Evolutionary conservation across 2,888 invertebrate species (phyloP).

Genomic region (Mesoligia furuncula): DNA sequence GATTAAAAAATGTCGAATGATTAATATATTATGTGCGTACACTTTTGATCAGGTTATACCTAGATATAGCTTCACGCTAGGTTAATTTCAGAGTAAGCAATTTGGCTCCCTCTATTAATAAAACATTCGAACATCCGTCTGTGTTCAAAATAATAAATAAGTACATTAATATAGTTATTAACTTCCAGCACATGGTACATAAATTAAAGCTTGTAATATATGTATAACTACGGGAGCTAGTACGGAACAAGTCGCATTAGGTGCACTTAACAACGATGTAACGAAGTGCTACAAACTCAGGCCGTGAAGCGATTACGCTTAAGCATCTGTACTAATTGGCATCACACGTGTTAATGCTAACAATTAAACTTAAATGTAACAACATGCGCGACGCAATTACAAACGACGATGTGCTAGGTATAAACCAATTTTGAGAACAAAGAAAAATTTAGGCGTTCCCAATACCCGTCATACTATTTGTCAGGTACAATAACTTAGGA

Average conservation of each 20-base stretch:
- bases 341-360: conserved; percentile 75
- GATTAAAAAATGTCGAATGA: neutral
- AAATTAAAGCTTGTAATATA: conserved; percentile 35
- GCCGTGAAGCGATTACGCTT: conserved; percentile 68
- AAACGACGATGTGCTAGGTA: conserved; percentile 9
- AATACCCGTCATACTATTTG: conserved; percentile 49
- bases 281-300: conserved; percentile 63
- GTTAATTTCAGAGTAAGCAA: neutral
- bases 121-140: neutral
- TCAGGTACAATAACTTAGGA: conserved; percentile 45
- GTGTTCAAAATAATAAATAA: neutral
- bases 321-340: conserved; percentile 69
- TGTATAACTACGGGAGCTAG: conserved; percentile 46
- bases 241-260: conserved; percentile 58
- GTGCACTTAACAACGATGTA: conserved; percentile 64
- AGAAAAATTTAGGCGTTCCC: conserved; percentile 26
- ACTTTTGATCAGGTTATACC: neutral
- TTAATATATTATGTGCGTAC: neutral
- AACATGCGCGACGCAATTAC: conserved; percentile 43
- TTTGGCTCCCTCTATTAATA: neutral
- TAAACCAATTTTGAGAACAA: conserved; percentile 31
- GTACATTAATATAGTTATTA: neutral
- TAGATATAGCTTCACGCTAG: neutral
- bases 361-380: conserved; percentile 66
- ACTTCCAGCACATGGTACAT: conserved; percentile 6